Evolutionary conservation across 2,888 invertebrate genomes (phyloP), one percentile per base, ranked within the genome.

Genomic region (Dolichomitus sp.): DNA sequence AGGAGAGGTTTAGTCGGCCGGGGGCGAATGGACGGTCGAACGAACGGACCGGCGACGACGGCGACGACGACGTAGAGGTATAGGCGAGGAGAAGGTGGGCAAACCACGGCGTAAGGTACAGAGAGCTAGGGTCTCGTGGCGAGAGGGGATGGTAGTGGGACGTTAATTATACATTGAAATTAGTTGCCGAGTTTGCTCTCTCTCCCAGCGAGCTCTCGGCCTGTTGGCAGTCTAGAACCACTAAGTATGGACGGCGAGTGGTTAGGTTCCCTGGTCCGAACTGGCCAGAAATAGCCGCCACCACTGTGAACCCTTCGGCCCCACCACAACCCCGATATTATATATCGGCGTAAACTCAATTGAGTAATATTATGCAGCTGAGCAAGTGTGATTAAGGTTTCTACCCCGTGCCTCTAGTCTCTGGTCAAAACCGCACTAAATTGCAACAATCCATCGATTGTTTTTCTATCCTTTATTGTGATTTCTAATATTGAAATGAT

Each of bases 101-200:
- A 73, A 57, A 70, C 73, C 80, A 81, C 74, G 70, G 61, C 59
- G 81, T 74, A 84, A 81, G 66, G 84, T 68, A 81, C 61, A 73
- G 69, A 52, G 78, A 59, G 78, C 54, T 33, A 72, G 82, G 80
- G 78, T 83, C 83, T 80, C 83, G 57, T 69, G 30, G 76, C 77
- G 74, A 80, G 80, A 74, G 80, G 61, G 79, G 83, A 84, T 81
- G 74, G 82, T 92, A 92, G 93, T 91, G 93, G 93, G 92, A 93
- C 93, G 93, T 93, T 93, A 93, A 93, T 93, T 93, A 93, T 93
- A 93, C 93, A 93, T 93, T 93, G 93, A 93, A 93, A 93, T 93
- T 93, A 93, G 93, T 93, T 93, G 93, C 91, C 90, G 92, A 93
- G 93, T 93, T 93, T 93, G 93, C 92, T 90, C 92, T 91, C 90